A percentile compares a stretch with the other conserved stretches of the same genome.
Evolutionary conservation across 2,888 invertebrate genomes (phyloP).

Genomic region (Thymelicus sylvestris): DNA sequence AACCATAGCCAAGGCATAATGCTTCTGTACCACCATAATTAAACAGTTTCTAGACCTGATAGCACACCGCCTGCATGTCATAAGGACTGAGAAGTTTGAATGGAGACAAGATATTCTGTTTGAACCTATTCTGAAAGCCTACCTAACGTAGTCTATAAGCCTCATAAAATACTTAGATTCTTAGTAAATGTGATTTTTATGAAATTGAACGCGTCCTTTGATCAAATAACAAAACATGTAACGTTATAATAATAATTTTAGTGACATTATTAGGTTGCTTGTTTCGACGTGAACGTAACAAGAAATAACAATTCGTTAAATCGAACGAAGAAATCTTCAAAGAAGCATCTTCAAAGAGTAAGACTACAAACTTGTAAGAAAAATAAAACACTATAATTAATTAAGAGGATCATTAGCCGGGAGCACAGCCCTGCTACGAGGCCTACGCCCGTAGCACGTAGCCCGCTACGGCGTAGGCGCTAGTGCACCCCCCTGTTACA

Average conservation of each 20-base stretch:
- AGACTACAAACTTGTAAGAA: slow-evolving; percentile 18
- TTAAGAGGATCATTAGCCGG: slow-evolving; percentile 27
- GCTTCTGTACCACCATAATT: too few species aligned
- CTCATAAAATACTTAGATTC: too few species aligned
- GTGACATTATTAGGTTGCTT: too few species aligned
- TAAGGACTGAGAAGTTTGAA: too few species aligned
- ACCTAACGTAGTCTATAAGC: too few species aligned
- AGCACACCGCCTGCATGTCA: too few species aligned
- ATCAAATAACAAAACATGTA: background rate
- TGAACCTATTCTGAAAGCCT: too few species aligned
- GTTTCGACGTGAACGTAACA: background rate
- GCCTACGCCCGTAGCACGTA: slow-evolving; percentile 52
- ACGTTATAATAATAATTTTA: too few species aligned
- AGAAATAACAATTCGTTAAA: background rate
- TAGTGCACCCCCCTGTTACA: slow-evolving; percentile 64
- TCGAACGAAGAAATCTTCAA: slow-evolving; percentile 9
- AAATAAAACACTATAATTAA: slow-evolving; percentile 21
- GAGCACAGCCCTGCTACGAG: slow-evolving; percentile 61
- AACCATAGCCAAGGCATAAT: too few species aligned
- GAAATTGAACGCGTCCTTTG: background rate
- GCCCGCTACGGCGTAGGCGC: slow-evolving; percentile 61
- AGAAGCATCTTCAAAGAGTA: slow-evolving; percentile 1
- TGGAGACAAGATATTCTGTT: too few species aligned
- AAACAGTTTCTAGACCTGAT: too few species aligned
- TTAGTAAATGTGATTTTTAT: too few species aligned